Conservation (phyloP, 2,113 vertebrate species). For the Mastomys coucha region DNA sequence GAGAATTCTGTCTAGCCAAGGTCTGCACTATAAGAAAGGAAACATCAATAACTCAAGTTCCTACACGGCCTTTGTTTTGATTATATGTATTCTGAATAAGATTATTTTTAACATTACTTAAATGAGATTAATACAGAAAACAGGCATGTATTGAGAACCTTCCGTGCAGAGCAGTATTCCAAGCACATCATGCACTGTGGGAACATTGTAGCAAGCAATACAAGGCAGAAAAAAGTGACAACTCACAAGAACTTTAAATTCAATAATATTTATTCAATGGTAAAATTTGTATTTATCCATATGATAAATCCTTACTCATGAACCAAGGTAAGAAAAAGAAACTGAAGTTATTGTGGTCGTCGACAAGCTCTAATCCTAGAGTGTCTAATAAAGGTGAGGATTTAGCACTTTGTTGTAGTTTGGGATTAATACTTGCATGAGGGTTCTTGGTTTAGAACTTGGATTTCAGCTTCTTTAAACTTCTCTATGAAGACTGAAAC, state of each 20-base stretch:
- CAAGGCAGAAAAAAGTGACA: not conserved
- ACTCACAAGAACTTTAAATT: not conserved
- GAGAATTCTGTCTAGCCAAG: not conserved
- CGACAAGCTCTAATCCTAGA: too few species aligned
- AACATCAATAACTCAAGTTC: fast-evolving
- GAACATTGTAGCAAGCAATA: not conserved
- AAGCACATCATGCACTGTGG: not conserved
- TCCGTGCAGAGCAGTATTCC: not conserved
- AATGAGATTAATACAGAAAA: not conserved
- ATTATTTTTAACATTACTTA: not conserved
- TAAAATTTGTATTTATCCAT: not conserved
- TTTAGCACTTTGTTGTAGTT: not conserved
- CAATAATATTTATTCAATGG: not conserved
- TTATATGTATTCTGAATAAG: not conserved
- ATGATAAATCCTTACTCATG: not conserved
- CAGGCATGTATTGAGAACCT: not conserved
- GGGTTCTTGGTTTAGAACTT: not conserved
- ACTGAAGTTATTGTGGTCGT: fast-evolving
- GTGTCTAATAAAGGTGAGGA: not conserved
- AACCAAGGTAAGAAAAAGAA: fast-evolving
- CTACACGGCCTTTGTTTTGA: not conserved
- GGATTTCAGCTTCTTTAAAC: not conserved
- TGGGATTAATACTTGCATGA: not conserved
- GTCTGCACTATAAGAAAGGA: not conserved
- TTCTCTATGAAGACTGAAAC: not conserved